These are phyloP conservation scores for Coelogynopora nodosa DNA, from an alignment of 2,888 invertebrate species.

Conservation along the genomic window DNA sequence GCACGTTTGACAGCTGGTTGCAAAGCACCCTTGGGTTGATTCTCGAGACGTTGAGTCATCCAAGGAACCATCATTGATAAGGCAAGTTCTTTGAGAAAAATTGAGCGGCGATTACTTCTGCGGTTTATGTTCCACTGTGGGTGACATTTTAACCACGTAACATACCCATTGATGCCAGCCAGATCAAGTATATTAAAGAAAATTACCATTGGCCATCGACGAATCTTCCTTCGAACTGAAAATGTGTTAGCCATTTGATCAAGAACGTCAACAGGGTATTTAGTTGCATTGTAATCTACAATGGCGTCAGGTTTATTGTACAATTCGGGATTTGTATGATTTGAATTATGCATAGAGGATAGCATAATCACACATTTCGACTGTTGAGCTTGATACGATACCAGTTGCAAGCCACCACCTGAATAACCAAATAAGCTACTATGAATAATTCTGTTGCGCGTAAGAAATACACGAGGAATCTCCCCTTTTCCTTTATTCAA, in stretches of 20 bases:
- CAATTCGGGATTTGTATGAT: constrained; percentile 21
- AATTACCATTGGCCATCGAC: background rate
- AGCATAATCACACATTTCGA: constrained; percentile 31
- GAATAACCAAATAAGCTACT: constrained; percentile 13
- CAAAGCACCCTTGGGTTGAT: background rate
- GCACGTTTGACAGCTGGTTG: background rate
- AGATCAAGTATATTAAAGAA: constrained; percentile 10
- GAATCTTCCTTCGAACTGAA: background rate
- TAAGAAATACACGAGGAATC: constrained; percentile 29
- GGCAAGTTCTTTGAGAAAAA: constrained; percentile 11
- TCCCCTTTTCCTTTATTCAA: constrained; percentile 26
- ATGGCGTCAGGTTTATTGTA: constrained; percentile 29
- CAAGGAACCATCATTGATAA: background rate
- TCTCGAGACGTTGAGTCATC: constrained; percentile 9
- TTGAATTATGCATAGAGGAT: constrained; percentile 19
- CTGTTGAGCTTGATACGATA: constrained; percentile 29
- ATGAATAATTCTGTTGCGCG: constrained; percentile 20
- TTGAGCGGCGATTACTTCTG: background rate
- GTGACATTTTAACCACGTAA: background rate
- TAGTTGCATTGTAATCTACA: constrained; percentile 31
- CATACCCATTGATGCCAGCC: background rate
- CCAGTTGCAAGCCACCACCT: constrained; percentile 28
- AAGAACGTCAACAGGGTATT: constrained; percentile 24
- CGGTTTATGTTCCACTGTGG: background rate
- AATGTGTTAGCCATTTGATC: constrained; percentile 4